These are phyloP conservation scores for Lagothrix lagotricha DNA, from an alignment of 2,797 vertebrate genomes.

Conservation along the genomic window DNA sequence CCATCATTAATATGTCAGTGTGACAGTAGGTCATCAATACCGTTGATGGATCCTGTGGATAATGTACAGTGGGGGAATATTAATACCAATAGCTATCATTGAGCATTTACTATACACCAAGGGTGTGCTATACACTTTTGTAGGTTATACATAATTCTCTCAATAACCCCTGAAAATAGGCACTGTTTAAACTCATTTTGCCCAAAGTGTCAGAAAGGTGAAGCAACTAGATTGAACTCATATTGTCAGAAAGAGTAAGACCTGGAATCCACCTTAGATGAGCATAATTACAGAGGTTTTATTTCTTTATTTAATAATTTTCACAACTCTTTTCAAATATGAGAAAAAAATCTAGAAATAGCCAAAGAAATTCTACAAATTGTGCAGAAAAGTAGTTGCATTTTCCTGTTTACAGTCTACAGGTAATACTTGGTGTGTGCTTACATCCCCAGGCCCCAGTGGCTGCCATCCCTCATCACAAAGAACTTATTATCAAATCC, in stretches of 20 bases:
- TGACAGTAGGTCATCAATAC: accelerated
- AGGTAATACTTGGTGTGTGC: not conserved
- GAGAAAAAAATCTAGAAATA: not conserved
- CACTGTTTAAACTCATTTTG: not conserved
- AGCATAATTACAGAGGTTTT: not conserved
- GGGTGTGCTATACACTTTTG: not conserved
- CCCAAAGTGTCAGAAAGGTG: not conserved
- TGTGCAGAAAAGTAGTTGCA: not conserved
- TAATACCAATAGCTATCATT: accelerated
- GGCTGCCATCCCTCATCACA: not conserved
- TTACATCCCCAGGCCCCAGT: not conserved
- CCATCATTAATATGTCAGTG: accelerated
- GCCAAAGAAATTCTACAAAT: not conserved
- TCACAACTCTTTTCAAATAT: not conserved
- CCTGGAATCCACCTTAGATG: not conserved
- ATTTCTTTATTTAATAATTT: not conserved
- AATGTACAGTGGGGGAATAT: accelerated
- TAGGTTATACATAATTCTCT: not conserved
- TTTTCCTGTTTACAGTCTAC: not conserved
- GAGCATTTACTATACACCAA: not conserved
- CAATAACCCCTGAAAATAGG: not conserved
- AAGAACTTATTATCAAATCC: not conserved
- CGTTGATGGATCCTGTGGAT: not conserved
- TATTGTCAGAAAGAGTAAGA: not conserved
- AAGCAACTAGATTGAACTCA: not conserved